Percentiles rank a stretch among this genome's conserved stretches.
phyloP scores from a whole-genome alignment of 2,888 invertebrate genomes.

The Megalurothrips usitatus region DNA sequence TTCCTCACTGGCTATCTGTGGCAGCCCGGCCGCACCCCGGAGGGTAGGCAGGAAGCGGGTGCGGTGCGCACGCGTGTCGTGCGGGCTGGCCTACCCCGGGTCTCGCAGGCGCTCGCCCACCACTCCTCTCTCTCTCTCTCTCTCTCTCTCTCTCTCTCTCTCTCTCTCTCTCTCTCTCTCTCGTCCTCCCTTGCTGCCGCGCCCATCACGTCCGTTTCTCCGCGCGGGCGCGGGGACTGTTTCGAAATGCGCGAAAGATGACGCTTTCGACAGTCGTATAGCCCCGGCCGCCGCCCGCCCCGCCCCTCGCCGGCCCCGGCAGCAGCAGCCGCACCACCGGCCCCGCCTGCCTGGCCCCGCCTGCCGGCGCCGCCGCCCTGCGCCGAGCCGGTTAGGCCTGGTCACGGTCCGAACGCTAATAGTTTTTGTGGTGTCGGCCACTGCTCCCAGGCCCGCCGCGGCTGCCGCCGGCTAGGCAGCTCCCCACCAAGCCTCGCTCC shows the following conservation, averaged over 20 bases:
- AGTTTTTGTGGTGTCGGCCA: constrained; percentile 22
- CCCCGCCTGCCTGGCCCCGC: not conserved
- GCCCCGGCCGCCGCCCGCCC: not conserved
- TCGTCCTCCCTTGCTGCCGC: not conserved
- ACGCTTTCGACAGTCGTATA: constrained; percentile 1
- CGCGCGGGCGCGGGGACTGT: not conserved
- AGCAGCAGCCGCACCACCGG: no score
- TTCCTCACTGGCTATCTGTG: no score
- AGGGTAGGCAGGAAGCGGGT: no score
- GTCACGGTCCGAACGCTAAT: constrained; percentile 17
- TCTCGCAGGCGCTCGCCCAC: no score
- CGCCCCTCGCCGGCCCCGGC: not conserved
- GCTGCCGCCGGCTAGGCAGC: not conserved
- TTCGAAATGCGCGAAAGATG: not conserved
- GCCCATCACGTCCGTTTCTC: not conserved
- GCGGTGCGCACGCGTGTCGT: no score
- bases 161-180: no score
- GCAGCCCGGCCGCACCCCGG: no score
- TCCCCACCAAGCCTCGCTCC: not conserved
- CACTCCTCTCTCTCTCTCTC: no score
- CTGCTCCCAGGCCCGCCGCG: not conserved
- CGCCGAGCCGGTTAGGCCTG: not conserved
- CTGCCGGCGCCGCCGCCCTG: not conserved
- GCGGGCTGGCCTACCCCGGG: no score
- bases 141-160: no score